A percentile compares a stretch with the other conserved stretches of the same genome.
Evolutionary conservation across 2,888 invertebrate genomes (phyloP).

Genomic region (Dynastes tityus): DNA sequence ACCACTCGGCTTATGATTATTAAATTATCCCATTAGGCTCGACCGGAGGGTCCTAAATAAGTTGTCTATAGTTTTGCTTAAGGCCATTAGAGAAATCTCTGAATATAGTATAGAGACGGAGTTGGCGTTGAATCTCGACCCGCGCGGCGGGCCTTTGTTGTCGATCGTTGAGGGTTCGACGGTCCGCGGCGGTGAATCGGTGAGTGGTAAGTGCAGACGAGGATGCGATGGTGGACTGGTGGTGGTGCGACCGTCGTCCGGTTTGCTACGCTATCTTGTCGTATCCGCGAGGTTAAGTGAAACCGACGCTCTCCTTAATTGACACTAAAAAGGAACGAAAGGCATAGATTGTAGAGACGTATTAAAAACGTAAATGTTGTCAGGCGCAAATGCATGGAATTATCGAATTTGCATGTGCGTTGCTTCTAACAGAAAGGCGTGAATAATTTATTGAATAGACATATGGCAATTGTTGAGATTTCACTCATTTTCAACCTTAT

Average conservation of each 20-base stretch:
- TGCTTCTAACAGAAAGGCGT: too few relatives aligned
- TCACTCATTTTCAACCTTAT: too few relatives aligned
- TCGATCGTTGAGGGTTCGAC: constrained; percentile 23
- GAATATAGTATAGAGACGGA: constrained; percentile 33
- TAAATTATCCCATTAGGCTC: constrained; percentile 63
- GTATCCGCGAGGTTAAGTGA: constrained; percentile 37
- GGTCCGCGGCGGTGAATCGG: constrained; percentile 15
- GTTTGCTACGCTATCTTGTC: constrained; percentile 12
- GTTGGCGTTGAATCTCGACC: background rate
- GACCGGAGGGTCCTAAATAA: constrained; percentile 54
- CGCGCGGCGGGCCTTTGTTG: constrained; percentile 34
- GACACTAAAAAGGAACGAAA: constrained; percentile 28
- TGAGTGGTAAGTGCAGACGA: constrained; percentile 30
- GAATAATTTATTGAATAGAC: too few relatives aligned
- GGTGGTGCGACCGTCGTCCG: background rate
- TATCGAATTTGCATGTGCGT: too few relatives aligned
- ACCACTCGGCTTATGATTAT: constrained; percentile 62
- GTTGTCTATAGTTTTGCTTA: constrained; percentile 57
- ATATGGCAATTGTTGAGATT: too few relatives aligned
- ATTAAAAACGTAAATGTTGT: constrained; percentile 13
- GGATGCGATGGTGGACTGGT: constrained; percentile 16
- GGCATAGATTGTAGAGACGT: background rate
- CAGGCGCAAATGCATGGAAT: too few relatives aligned
- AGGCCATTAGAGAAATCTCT: constrained; percentile 54
- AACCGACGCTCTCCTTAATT: constrained; percentile 39